These are phyloP conservation scores for Conops quadrifasciatus DNA, from an alignment of 2,888 invertebrate genomes.

Conservation along the genomic window DNA sequence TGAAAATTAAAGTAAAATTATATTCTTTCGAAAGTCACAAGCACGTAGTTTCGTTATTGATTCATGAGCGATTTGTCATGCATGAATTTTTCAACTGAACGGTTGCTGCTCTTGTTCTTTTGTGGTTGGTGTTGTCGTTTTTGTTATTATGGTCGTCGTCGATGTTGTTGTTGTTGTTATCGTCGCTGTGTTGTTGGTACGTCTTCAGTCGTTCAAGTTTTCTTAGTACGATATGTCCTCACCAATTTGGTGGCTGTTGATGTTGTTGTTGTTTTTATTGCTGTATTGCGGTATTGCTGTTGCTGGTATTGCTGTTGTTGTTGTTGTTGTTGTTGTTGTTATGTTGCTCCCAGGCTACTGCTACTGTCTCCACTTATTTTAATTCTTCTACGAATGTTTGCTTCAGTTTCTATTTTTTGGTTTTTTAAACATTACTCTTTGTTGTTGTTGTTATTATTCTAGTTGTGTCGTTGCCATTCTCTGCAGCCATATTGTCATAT, in stretches of 20 bases:
- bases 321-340: constrained; percentile 36
- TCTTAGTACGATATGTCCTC: too few species aligned
- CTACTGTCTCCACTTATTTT: constrained; percentile 20
- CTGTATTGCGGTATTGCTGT: constrained; percentile 46
- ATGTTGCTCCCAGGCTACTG: constrained; percentile 49
- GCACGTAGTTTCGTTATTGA: too few species aligned
- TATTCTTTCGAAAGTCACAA: too few species aligned
- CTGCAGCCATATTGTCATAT: constrained; percentile 9
- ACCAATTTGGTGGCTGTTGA: constrained; percentile 26
- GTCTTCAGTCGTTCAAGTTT: too few species aligned
- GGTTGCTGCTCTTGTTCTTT: not conserved
- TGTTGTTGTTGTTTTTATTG: constrained; percentile 42
- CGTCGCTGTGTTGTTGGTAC: too few species aligned
- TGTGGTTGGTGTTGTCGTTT: constrained; percentile 31
- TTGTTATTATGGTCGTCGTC: constrained; percentile 56
- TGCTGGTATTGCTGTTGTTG: not conserved
- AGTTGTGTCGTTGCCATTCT: too few species aligned
- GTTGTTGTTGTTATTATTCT: constrained; percentile 7
- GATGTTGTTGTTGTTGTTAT: constrained; percentile 46
- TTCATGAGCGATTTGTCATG: not conserved
- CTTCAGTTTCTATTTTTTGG: too few species aligned
- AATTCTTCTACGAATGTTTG: constrained; percentile 1
- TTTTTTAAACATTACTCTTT: too few species aligned
- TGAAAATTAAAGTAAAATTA: too few species aligned
- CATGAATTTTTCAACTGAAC: not conserved